Evolutionary conservation across 1,140 invertebrate species (phyloP).

Genomic region (Octopus bimaculoides): DNA sequence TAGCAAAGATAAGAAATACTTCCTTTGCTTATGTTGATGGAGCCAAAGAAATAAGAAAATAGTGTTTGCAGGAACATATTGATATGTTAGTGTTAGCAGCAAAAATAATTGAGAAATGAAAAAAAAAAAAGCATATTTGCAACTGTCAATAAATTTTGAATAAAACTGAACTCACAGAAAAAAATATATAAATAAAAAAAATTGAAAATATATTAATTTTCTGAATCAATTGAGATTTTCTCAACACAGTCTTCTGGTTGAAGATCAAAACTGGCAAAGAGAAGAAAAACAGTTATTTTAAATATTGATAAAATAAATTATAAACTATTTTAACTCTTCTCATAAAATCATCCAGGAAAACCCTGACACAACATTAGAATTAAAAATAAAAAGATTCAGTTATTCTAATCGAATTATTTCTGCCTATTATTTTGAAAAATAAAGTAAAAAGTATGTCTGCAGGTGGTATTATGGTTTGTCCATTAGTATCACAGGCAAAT

Average conservation of each 20-base stretch:
- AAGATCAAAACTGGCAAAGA: conserved; percentile 5
- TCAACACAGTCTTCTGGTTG: neutral
- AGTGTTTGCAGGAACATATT: too few relatives aligned
- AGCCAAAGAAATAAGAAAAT: too few relatives aligned
- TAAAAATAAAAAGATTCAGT: neutral
- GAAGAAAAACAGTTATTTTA: neutral
- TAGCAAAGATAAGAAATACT: too few relatives aligned
- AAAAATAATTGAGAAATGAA: too few relatives aligned
- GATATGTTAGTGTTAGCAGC: too few relatives aligned
- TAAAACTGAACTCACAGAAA: too few relatives aligned
- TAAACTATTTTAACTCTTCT: neutral
- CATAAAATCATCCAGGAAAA: neutral
- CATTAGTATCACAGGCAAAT: too few relatives aligned
- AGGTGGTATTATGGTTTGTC: neutral
- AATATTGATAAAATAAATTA: neutral
- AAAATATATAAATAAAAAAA: too few relatives aligned
- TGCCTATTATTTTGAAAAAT: neutral
- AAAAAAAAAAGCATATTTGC: too few relatives aligned
- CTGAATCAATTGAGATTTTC: conserved; percentile 1
- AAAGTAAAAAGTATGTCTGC: neutral
- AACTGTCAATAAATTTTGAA: too few relatives aligned
- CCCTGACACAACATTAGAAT: neutral
- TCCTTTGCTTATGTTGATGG: too few relatives aligned
- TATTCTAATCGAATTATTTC: neutral
- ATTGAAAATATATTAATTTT: neutral